These are phyloP conservation scores for Cepaea nemoralis DNA, from an alignment of 1,140 invertebrate species.

Conservation along the genomic window DNA sequence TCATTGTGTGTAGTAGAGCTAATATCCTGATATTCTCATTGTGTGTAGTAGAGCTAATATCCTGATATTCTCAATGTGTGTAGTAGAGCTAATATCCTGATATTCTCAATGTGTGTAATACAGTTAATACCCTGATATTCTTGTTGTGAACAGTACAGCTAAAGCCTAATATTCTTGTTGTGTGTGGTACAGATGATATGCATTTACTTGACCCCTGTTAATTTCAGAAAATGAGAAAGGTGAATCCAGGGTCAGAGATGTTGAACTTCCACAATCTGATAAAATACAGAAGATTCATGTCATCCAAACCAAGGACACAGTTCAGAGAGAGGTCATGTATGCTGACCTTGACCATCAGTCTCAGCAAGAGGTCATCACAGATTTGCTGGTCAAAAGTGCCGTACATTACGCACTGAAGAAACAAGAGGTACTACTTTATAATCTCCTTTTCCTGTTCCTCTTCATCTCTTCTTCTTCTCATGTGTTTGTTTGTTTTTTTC, in stretches of 20 bases:
- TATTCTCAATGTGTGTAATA: no score
- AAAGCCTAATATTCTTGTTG: no score
- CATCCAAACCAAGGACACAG: constrained; percentile 54
- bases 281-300: constrained; percentile 51
- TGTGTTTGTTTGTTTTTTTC: neutral
- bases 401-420: constrained; percentile 70
- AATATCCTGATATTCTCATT: no score
- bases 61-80: no score
- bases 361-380: constrained; percentile 69
- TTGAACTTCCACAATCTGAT: constrained; percentile 22
- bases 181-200: no score
- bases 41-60: no score
- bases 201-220: no score
- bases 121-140: no score
- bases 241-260: constrained; percentile 8
- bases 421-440: constrained; percentile 62
- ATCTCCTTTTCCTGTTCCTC: no score
- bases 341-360: constrained; percentile 60
- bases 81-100: no score
- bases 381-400: constrained; percentile 71
- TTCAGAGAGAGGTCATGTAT: constrained; percentile 64
- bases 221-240: constrained; percentile 12
- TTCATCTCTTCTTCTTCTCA: neutral
- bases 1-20: no score
- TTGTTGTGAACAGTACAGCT: no score